Percentiles rank a stretch among this genome's conserved stretches.
These are phyloP conservation scores for Drosophila siamana DNA, from an alignment of 2,888 invertebrate genomes.

Conservation along the genomic window DNA sequence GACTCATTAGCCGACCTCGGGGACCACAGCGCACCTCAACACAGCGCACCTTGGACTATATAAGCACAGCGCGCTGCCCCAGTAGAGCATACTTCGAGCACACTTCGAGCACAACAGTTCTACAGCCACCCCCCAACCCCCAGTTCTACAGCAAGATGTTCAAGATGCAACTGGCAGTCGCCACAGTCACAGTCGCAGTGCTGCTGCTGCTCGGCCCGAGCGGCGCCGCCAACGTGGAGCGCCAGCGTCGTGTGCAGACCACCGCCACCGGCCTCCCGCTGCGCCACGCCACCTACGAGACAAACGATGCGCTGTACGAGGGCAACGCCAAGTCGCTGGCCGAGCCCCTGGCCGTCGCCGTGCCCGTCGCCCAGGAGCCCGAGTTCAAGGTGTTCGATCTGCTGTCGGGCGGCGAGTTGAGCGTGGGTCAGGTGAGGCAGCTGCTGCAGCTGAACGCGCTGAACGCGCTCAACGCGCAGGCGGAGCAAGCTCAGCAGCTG, in stretches of 20 bases:
- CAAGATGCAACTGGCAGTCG: conserved; percentile 9
- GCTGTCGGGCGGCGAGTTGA: neutral
- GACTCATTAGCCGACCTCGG: conserved; percentile 56
- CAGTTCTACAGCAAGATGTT: neutral
- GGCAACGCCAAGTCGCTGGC: conserved; percentile 8
- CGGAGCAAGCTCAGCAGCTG: neutral
- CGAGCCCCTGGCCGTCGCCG: neutral
- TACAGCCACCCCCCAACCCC: too few species aligned
- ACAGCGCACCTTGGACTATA: conserved; percentile 24
- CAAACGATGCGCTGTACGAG: conserved; percentile 44
- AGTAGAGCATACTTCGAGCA: conserved; percentile 31
- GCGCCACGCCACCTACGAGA: conserved; percentile 28
- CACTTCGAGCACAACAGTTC: neutral
- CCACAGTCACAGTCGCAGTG: conserved; percentile 1
- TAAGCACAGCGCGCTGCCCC: conserved; percentile 16
- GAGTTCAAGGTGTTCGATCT: conserved; percentile 1
- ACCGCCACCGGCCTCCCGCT: conserved; percentile 33
- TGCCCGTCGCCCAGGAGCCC: neutral
- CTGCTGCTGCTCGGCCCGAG: conserved; percentile 23
- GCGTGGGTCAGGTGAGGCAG: neutral
- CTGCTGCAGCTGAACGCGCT: neutral
- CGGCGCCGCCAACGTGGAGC: conserved; percentile 28
- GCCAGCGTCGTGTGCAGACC: conserved; percentile 36
- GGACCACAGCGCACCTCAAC: too few species aligned
- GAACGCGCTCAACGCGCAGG: neutral